A percentile compares a stretch with the other conserved stretches of the same genome.
phyloP scores from a whole-genome alignment of 2,888 invertebrate species.

The Heteropelma amictum region DNA sequence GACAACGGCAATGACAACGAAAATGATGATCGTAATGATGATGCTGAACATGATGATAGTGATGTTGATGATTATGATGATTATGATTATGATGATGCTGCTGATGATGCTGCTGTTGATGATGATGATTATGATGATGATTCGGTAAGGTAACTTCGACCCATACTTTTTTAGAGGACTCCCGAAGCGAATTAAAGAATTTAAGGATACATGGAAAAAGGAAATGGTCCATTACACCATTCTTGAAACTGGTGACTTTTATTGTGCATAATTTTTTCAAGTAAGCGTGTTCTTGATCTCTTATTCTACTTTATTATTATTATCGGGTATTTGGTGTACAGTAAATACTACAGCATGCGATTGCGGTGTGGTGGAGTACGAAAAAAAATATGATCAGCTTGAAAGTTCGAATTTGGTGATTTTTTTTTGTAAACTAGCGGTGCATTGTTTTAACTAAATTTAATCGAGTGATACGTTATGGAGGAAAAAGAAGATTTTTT shows the following conservation, averaged over 20 bases:
- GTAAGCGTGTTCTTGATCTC: conserved; percentile 7
- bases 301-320: not conserved
- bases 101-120: conserved; percentile 45
- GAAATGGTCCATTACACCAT: not conserved
- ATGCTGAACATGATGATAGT: conserved; percentile 30
- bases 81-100: conserved; percentile 27
- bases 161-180: conserved; percentile 44
- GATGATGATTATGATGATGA: conserved; percentile 55
- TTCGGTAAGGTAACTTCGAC: conserved; percentile 69
- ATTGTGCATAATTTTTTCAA: not conserved
- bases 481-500: not conserved
- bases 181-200: conserved; percentile 3
- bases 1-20: conserved; percentile 39
- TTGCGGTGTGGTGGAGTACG: conserved; percentile 14
- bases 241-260: conserved; percentile 12
- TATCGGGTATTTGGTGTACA: conserved; percentile 18
- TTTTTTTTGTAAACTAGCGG: not conserved
- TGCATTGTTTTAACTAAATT: not conserved
- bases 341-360: conserved; percentile 44
- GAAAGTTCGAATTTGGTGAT: not conserved
- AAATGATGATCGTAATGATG: conserved; percentile 34
- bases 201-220: not conserved
- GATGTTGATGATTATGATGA: conserved; percentile 13
- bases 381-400: conserved; percentile 17
- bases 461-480: not conserved